Evolutionary conservation across 2,797 vertebrate species (phyloP).

Genomic region (Leuciscus waleckii): DNA sequence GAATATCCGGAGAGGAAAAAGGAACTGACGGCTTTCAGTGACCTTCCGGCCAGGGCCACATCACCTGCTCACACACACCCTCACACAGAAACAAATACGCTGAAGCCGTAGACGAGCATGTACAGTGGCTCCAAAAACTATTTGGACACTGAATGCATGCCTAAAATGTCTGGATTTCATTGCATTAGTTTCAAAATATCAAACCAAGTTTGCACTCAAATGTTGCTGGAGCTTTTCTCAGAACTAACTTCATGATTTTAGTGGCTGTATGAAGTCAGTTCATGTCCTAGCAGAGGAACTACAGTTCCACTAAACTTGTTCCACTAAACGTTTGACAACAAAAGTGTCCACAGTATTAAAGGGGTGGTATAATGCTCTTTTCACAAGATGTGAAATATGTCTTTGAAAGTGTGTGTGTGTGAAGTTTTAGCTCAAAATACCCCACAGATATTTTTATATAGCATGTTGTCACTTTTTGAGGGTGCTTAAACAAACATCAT

Average conservation of each 20-base stretch:
- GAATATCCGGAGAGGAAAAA: constrained; percentile 85
- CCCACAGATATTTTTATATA: too few relatives aligned
- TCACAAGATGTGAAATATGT: too few relatives aligned
- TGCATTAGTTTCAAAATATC: not conserved
- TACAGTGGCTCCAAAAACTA: not conserved
- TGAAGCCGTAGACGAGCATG: not conserved
- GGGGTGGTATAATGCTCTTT: too few relatives aligned
- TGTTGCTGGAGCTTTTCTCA: too few relatives aligned
- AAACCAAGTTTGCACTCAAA: not conserved
- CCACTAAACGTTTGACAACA: not conserved
- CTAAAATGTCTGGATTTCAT: not conserved
- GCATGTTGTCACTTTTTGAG: too few relatives aligned
- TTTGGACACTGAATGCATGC: not conserved
- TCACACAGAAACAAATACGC: constrained; percentile 46
- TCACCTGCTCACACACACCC: constrained; percentile 75
- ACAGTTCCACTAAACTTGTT: too few relatives aligned
- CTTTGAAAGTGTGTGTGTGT: too few relatives aligned
- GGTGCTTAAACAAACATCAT: constrained; percentile 13
- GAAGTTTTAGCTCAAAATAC: too few relatives aligned
- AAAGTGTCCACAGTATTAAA: not conserved
- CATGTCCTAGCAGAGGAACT: not conserved
- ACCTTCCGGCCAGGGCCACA: constrained; percentile 79
- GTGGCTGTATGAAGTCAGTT: not conserved
- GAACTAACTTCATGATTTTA: not conserved
- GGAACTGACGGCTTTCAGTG: constrained; percentile 82